Percentiles rank a stretch among this genome's conserved stretches.
phyloP scores from a whole-genome alignment of 2,113 vertebrate genomes.

The Vimba vimba region DNA sequence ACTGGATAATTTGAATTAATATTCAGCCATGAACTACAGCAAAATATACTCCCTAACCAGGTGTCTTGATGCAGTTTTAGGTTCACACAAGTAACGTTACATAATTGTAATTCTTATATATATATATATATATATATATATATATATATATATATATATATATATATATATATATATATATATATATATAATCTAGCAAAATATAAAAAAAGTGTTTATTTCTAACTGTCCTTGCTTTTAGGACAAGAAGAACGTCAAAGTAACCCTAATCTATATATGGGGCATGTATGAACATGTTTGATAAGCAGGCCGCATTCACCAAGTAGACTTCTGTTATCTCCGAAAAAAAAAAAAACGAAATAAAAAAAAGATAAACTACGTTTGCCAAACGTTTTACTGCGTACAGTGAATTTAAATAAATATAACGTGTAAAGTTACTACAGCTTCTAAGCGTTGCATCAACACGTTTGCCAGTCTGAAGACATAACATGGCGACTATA shows the following conservation, averaged over 20 bases:
- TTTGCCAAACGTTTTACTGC: background rate
- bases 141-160: too few relatives aligned
- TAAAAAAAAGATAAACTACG: too few relatives aligned
- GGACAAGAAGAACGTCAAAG: background rate
- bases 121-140: too few relatives aligned
- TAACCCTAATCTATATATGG: background rate
- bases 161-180: too few relatives aligned
- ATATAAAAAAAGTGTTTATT: background rate
- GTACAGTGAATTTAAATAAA: background rate
- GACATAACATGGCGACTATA: conserved; percentile 7
- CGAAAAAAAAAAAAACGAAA: background rate
- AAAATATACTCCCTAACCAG: background rate
- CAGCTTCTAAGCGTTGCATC: too few relatives aligned
- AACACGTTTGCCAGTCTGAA: background rate
- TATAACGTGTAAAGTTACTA: too few relatives aligned
- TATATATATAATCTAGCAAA: too few relatives aligned
- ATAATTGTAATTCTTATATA: too few relatives aligned
- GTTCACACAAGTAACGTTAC: background rate
- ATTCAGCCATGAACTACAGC: background rate
- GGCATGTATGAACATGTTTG: background rate
- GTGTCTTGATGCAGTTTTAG: background rate
- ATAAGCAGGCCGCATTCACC: background rate
- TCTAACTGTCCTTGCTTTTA: background rate
- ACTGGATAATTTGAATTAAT: background rate
- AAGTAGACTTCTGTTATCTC: too few relatives aligned